Evolutionary conservation across 2,797 vertebrate genomes (phyloP), one percentile per base, ranked within the genome.

Genomic region (Limnodromus scolopaceus): DNA sequence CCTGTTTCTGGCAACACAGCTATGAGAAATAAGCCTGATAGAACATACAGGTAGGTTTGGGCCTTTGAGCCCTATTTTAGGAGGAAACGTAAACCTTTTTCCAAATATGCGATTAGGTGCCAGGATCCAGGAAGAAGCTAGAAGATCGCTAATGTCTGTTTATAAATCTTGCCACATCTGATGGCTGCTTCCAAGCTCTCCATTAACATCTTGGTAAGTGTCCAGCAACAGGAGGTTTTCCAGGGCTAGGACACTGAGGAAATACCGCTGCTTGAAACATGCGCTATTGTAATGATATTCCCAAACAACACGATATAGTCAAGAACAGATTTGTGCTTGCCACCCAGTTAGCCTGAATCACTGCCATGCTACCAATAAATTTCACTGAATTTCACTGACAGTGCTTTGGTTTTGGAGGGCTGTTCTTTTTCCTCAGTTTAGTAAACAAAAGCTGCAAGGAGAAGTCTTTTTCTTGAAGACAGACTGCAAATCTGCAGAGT

Each of bases 111-210:
- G 46, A 72, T 87, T 71, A 84, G 24, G 57, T 86, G 28, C 25
- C 1, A 0, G 7, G 5, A 84, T 60, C 16, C 68, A 77, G 55
- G 75, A 93, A 91, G 45, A 77, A 87, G 38, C 48, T 74, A 85
- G 60, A 74, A 63, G 41, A 91, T 14, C 51, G 58, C 58, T 84
- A 66, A 69, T 24, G 18, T 1, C 4, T 63, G 39, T 80, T 96
- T 95, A 92, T 54, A 91, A 93, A 77, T 25, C 68, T 79, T 80
- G 41, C 75, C 45, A 54, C 34, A 85, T 75, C 60, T 94, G 65
- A 64, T 24, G 11, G n/a, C 57, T 69, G 68, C 72, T 94, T 94
- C 87, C 93, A 96, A 93, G 93, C 63, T 85, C 61, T 83, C 92
- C 78, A 92, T 96, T 91, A 95, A 89, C 64, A 83, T 39, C 34